A percentile compares a stretch with the other conserved stretches of the same genome.
phyloP scores from a whole-genome alignment of 2,888 invertebrate genomes.

The Omphaloscelis lunosa region DNA sequence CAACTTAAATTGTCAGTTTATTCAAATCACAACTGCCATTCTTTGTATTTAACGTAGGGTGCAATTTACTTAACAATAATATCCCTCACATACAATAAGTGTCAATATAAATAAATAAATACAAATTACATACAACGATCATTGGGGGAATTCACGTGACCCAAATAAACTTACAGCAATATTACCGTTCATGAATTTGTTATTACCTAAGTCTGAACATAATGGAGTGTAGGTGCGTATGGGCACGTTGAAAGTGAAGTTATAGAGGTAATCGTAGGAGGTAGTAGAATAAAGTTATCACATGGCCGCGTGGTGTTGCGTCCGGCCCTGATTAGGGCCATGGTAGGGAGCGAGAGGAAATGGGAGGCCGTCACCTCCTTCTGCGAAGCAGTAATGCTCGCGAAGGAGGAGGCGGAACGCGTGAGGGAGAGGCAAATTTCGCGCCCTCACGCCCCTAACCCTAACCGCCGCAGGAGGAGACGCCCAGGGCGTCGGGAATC shows the following conservation, averaged over 20 bases:
- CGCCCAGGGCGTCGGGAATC: too few species aligned
- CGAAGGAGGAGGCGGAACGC: too few species aligned
- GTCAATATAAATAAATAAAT: conserved; percentile 39
- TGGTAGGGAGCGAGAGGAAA: too few species aligned
- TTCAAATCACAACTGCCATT: background rate
- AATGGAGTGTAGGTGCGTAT: conserved; percentile 10
- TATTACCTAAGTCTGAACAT: conserved; percentile 38
- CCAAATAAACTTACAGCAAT: conserved; percentile 54
- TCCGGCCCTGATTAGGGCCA: too few species aligned
- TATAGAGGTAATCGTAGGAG: background rate
- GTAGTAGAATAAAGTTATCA: conserved; percentile 19
- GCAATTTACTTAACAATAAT: background rate
- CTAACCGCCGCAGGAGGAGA: too few species aligned
- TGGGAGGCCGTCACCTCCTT: too few species aligned
- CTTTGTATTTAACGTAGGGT: background rate
- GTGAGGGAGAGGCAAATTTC: too few species aligned
- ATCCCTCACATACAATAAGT: conserved; percentile 5
- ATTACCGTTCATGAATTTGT: conserved; percentile 58
- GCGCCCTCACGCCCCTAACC: too few species aligned
- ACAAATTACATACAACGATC: conserved; percentile 41
- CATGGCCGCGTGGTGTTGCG: background rate
- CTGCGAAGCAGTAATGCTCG: too few species aligned
- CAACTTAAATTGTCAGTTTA: background rate
- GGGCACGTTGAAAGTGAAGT: conserved; percentile 5
- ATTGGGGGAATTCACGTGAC: conserved; percentile 49